Conservation (phyloP, 1,140 invertebrate genomes). For the Leptoteleia sp. region DNA sequence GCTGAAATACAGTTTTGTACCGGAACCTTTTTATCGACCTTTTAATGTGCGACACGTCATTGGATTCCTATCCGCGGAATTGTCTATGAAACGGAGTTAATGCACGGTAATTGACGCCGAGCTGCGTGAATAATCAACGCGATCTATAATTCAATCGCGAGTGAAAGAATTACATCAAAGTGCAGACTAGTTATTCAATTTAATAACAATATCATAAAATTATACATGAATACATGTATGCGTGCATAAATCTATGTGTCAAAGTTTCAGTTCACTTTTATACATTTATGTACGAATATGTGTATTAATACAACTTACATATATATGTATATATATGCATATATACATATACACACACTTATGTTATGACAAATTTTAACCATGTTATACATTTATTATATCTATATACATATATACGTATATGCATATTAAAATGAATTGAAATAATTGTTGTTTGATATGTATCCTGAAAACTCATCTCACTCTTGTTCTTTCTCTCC, state of each 20-base stretch:
- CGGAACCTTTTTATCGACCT: constrained; percentile 4
- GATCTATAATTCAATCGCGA: not conserved
- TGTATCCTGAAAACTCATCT: constrained; percentile 56
- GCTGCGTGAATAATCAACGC: constrained; percentile 25
- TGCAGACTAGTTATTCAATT: constrained; percentile 52
- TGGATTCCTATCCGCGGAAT: constrained; percentile 30
- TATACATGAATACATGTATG: constrained; percentile 44
- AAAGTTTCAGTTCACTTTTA: constrained; percentile 34
- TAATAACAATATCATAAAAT: constrained; percentile 43
- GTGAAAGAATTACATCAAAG: constrained; percentile 1
- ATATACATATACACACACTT: constrained; percentile 40
- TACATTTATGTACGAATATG: constrained; percentile 54
- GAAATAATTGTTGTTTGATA: constrained; percentile 56
- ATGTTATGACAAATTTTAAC: constrained; percentile 56
- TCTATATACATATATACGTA: constrained; percentile 55
- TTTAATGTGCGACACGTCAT: constrained; percentile 11
- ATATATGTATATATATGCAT: no score
- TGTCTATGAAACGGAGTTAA: constrained; percentile 23
- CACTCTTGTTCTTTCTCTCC: constrained; percentile 30
- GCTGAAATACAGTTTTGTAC: not conserved
- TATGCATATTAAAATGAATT: constrained; percentile 55
- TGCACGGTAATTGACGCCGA: constrained; percentile 19
- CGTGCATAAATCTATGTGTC: constrained; percentile 51
- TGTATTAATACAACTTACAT: constrained; percentile 45
- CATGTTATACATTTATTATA: constrained; percentile 66